Evolutionary conservation across 1,140 invertebrate genomes (phyloP).

Genomic region (Heliconius eleuchia): DNA sequence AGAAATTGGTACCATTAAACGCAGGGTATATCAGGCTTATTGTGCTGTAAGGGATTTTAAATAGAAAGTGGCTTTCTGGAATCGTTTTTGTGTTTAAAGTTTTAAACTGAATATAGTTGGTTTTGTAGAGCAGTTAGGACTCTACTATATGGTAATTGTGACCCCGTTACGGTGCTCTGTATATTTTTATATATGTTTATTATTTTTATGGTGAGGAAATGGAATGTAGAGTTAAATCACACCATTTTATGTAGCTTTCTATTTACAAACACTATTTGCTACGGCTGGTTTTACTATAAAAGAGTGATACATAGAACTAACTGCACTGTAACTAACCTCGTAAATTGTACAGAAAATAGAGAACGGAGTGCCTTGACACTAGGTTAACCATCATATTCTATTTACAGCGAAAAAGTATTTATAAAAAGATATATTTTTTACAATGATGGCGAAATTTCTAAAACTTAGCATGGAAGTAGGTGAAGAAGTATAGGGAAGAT

Average conservation of each 20-base stretch:
- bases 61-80: constrained; percentile 11
- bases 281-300: no score
- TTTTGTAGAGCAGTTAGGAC: background rate
- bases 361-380: background rate
- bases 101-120: constrained; percentile 17
- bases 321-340: background rate
- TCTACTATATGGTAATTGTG: constrained; percentile 2
- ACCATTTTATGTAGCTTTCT: no score
- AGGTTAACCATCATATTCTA: background rate
- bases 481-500: no score
- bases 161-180: background rate
- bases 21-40: constrained; percentile 31
- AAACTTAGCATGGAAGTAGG: no score
- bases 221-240: no score
- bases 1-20: constrained; percentile 34
- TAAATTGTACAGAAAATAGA: background rate
- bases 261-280: background rate
- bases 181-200: background rate
- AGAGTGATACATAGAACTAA: no score
- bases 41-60: constrained; percentile 17
- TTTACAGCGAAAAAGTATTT: no score
- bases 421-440: no score
- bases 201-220: no score
- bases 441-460: no score
- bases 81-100: background rate